phyloP scores from a whole-genome alignment of 2,888 invertebrate genomes.

The Elmis aenea region DNA sequence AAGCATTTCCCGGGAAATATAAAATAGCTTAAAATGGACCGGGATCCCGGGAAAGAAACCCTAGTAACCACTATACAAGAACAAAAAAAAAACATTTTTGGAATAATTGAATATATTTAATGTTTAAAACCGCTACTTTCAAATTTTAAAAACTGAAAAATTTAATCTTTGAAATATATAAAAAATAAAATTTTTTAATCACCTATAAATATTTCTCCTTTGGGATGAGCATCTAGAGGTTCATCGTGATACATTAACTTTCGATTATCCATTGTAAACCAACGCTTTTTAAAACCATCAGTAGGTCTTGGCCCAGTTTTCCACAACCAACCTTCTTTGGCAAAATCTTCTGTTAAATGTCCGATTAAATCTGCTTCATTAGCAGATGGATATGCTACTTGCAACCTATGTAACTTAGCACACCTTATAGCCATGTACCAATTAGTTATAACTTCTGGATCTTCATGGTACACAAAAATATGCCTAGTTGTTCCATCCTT shows the following conservation, averaged over 20 bases:
- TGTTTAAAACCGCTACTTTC: too few relatives aligned
- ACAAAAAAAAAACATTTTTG: too few relatives aligned
- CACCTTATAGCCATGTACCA: constrained; percentile 70
- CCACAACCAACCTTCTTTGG: constrained; percentile 81
- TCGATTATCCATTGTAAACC: constrained; percentile 84
- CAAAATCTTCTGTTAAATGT: constrained; percentile 75
- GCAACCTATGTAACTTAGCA: constrained; percentile 76
- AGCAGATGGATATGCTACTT: constrained; percentile 77
- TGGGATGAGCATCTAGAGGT: constrained; percentile 80
- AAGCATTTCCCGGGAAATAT: too few relatives aligned
- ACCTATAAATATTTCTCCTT: constrained; percentile 86
- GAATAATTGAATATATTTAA: too few relatives aligned
- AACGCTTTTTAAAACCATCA: constrained; percentile 78
- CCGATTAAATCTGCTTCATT: constrained; percentile 66
- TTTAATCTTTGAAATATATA: too few relatives aligned
- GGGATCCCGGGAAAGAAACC: too few relatives aligned
- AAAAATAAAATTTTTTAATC: too few relatives aligned
- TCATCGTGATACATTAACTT: constrained; percentile 93
- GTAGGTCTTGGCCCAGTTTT: constrained; percentile 81
- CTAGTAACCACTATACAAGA: too few relatives aligned
- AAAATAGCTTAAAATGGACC: too few relatives aligned
- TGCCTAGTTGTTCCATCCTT: constrained; percentile 82
- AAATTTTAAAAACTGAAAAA: too few relatives aligned
- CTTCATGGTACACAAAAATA: constrained; percentile 82
- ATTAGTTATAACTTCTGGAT: constrained; percentile 77